A percentile compares a stretch with the other conserved stretches of the same genome.
Evolutionary conservation across 2,888 invertebrate species (phyloP).

Genomic region (Apamea monoglypha): DNA sequence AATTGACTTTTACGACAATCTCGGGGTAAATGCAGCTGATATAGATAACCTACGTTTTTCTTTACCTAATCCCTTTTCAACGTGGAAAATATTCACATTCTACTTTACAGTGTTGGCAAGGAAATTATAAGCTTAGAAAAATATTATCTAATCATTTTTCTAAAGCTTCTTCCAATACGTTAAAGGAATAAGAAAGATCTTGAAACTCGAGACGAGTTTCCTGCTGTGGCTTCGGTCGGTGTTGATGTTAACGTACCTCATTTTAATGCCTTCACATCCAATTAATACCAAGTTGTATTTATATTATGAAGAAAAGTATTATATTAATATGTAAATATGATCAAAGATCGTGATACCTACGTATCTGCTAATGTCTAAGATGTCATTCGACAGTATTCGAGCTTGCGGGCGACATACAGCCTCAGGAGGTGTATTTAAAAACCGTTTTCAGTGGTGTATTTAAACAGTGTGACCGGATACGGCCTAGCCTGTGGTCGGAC

Average conservation of each 20-base stretch:
- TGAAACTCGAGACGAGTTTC: slow-evolving; percentile 35
- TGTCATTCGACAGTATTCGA: slow-evolving; percentile 18
- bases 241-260: slow-evolving; percentile 19
- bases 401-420: slow-evolving; percentile 47
- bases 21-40: slow-evolving; percentile 59
- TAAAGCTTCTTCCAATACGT: slow-evolving; percentile 36
- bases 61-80: slow-evolving; percentile 15
- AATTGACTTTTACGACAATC: slow-evolving; percentile 52
- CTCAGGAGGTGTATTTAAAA: slow-evolving; percentile 63
- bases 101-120: not conserved
- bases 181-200: slow-evolving; percentile 34
- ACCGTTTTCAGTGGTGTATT: slow-evolving; percentile 64
- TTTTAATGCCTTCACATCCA: slow-evolving; percentile 8
- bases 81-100: slow-evolving; percentile 4
- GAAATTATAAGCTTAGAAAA: slow-evolving; percentile 15
- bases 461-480: slow-evolving; percentile 58
- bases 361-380: slow-evolving; percentile 2
- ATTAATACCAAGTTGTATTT: slow-evolving; percentile 1
- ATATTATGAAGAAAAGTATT: not conserved
- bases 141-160: not conserved
- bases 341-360: not conserved
- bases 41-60: slow-evolving; percentile 35
- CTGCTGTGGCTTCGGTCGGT: slow-evolving; percentile 34
- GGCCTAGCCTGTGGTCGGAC: slow-evolving; percentile 53
- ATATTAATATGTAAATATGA: not conserved